A percentile compares a stretch with the other conserved stretches of the same genome.
Conservation (phyloP, 2,888 invertebrate genomes). For the Cheilosia soror region DNA sequence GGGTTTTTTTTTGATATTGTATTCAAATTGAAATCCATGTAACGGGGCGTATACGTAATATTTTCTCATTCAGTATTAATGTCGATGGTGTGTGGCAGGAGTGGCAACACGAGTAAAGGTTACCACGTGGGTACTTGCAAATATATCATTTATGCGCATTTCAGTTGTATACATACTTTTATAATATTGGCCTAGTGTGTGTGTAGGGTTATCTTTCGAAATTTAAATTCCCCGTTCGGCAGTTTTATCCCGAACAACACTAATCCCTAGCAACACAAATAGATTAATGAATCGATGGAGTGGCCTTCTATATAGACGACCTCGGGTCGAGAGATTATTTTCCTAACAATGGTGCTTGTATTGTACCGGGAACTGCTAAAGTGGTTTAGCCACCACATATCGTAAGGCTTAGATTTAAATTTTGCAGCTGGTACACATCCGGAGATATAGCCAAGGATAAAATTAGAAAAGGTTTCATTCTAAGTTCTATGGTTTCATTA, state of each 20-base stretch:
- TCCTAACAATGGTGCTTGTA: not conserved
- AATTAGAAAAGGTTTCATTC: not conserved
- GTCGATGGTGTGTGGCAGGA: not conserved
- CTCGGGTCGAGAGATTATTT: conserved; percentile 12
- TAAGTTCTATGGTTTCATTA: not conserved
- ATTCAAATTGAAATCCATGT: conserved; percentile 28
- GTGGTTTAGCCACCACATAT: not conserved
- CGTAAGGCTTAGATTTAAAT: not conserved
- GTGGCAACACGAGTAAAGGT: not conserved
- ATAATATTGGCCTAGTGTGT: not conserved
- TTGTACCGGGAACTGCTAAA: not conserved
- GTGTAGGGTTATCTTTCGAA: not conserved
- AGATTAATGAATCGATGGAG: conserved; percentile 7
- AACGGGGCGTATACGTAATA: conserved; percentile 15
- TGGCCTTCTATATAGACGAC: conserved; percentile 5
- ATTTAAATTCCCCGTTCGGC: not conserved
- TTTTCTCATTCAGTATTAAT: conserved; percentile 12
- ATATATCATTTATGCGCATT: not conserved
- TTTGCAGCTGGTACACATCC: not conserved
- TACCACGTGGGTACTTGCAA: not conserved
- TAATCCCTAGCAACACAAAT: not conserved
- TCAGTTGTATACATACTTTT: no score
- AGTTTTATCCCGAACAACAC: not conserved
- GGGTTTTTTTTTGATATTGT: not conserved
- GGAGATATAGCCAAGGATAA: not conserved